Evolutionary conservation across 2,888 invertebrate species (phyloP).

Genomic region (Hyalella azteca): DNA sequence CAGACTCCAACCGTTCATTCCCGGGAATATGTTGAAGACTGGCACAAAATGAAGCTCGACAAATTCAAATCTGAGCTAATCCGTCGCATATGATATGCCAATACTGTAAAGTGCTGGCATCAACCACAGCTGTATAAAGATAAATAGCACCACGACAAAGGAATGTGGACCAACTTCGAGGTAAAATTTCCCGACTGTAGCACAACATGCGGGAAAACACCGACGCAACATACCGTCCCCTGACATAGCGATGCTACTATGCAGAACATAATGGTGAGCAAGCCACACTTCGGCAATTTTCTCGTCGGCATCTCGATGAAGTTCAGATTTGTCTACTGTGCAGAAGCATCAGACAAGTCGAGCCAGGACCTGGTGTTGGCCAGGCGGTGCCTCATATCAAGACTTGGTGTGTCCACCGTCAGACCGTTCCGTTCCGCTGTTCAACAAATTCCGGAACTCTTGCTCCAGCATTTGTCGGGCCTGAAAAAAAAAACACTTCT

Average conservation of each 20-base stretch:
- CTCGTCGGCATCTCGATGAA: background rate
- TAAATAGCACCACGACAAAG: conserved; percentile 2
- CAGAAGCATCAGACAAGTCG: conserved; percentile 50
- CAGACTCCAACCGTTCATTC: background rate
- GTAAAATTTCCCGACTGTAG: background rate
- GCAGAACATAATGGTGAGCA: too few relatives aligned
- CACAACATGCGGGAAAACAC: background rate
- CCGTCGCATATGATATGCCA: background rate
- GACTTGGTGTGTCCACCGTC: conserved; percentile 66
- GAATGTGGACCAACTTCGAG: background rate
- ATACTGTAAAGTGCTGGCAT: conserved; percentile 5
- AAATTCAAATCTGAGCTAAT: background rate
- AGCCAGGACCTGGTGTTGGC: conserved; percentile 54
- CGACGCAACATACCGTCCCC: too few relatives aligned
- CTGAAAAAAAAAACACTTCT: too few relatives aligned
- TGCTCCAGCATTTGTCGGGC: conserved; percentile 88
- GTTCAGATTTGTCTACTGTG: background rate
- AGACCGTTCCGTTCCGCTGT: conserved; percentile 75
- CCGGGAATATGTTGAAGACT: background rate
- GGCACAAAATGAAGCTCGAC: background rate
- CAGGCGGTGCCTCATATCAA: conserved; percentile 64
- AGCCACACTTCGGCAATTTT: too few relatives aligned
- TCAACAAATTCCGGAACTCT: conserved; percentile 87
- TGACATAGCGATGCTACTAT: too few relatives aligned
- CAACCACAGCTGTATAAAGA: background rate